Percentiles rank a stretch among this genome's conserved stretches.
Conservation (phyloP, 2,113 vertebrate species). For the Amphilophus citrinellus region DNA sequence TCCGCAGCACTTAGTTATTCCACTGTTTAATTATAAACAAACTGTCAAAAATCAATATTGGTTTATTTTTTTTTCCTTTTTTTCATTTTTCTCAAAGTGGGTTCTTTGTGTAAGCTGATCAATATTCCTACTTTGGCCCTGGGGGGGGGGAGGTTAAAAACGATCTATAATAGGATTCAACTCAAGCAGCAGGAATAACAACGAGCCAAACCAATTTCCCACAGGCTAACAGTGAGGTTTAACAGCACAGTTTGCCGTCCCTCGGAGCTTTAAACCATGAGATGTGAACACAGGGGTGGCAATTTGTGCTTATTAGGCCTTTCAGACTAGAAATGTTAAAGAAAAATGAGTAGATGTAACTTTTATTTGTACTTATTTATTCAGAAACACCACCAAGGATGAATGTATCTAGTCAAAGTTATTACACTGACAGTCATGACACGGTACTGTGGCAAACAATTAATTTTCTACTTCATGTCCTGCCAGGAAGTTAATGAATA, state of each 20-base stretch:
- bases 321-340: neutral
- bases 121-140: conserved; percentile 60
- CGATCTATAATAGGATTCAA: conserved; percentile 65
- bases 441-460: conserved; percentile 2
- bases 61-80: neutral
- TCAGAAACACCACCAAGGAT: neutral
- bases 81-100: conserved; percentile 51
- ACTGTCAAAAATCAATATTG: conserved; percentile 68
- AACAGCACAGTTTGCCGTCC: neutral
- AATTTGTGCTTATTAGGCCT: neutral
- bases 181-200: conserved; percentile 61
- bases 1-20: conserved; percentile 27
- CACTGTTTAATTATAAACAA: conserved; percentile 60
- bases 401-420: neutral
- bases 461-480: conserved; percentile 37
- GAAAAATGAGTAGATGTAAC: neutral
- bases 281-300: neutral
- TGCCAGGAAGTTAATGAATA: conserved; percentile 25
- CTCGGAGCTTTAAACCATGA: neutral
- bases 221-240: conserved; percentile 30
- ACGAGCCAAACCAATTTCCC: conserved; percentile 59
- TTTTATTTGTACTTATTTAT: neutral
- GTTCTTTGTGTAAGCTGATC: conserved; percentile 64
- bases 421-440: neutral
- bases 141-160: conserved; percentile 55